Percentiles rank a stretch among this genome's conserved stretches.
Conservation (phyloP, 2,888 invertebrate species). For the Rotaria magnacalcarata region DNA sequence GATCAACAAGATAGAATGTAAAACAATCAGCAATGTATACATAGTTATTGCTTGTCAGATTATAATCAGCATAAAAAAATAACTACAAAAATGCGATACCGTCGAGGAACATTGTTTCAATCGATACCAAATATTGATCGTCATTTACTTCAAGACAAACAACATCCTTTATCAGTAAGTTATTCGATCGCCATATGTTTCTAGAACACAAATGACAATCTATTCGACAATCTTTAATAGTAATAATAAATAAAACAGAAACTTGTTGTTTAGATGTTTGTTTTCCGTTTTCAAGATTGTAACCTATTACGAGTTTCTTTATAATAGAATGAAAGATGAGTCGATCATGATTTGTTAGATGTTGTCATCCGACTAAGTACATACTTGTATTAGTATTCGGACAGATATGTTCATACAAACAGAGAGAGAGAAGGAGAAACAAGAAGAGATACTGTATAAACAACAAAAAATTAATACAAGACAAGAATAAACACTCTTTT, state of each 20-base stretch:
- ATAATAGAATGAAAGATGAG: not conserved
- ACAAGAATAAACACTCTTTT: not conserved
- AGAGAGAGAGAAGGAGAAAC: not conserved
- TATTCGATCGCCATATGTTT: not conserved
- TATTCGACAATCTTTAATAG: not conserved
- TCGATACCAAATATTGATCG: not conserved
- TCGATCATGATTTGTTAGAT: not conserved
- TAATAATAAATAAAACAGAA: too few relatives aligned
- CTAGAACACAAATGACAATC: not conserved
- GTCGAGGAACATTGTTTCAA: conserved; percentile 35
- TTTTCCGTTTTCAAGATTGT: too few relatives aligned
- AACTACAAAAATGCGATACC: not conserved
- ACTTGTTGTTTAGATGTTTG: too few relatives aligned
- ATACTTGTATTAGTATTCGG: not conserved
- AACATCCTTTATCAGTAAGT: conserved; percentile 14
- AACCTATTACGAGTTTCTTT: too few relatives aligned
- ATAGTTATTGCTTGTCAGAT: not conserved
- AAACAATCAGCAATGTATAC: not conserved
- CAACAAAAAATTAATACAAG: not conserved
- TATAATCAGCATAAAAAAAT: not conserved
- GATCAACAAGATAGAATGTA: not conserved
- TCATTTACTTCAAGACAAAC: not conserved
- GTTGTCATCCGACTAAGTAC: not conserved
- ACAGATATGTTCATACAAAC: not conserved
- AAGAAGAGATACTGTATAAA: not conserved